A percentile compares a stretch with the other conserved stretches of the same genome.
Evolutionary conservation across 2,113 vertebrate genomes (phyloP).

Genomic region (Melanostigma gelatinosum): DNA sequence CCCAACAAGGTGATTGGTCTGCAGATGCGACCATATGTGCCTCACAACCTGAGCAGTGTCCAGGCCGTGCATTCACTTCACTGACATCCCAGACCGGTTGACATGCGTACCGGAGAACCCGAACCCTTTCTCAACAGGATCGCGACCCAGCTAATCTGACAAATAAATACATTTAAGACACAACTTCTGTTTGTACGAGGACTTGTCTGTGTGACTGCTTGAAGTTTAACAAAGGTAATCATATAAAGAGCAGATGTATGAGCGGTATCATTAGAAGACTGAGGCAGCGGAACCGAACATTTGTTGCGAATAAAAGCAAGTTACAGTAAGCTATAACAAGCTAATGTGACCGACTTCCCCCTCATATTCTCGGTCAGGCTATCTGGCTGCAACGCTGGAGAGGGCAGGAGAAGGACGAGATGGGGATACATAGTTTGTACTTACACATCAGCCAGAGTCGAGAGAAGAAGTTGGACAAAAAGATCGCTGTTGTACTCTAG

Average conservation of each 20-base stretch:
- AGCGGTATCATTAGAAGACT: not conserved
- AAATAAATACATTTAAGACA: not conserved
- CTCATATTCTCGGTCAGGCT: not conserved
- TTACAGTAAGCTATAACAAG: conserved; percentile 28
- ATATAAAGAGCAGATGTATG: not conserved
- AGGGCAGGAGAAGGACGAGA: not conserved
- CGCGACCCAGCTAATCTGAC: not conserved
- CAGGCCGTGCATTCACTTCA: conserved; percentile 18
- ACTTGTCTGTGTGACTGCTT: not conserved
- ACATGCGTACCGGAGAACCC: conserved; percentile 52
- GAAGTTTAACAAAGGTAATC: not conserved
- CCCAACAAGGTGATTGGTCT: not conserved
- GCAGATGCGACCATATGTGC: not conserved
- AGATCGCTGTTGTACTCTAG: conserved; percentile 25
- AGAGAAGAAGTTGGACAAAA: conserved; percentile 48
- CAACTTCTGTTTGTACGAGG: not conserved
- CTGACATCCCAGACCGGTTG: conserved; percentile 22
- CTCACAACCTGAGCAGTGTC: not conserved
- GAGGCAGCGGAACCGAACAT: not conserved
- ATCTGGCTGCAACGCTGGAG: not conserved
- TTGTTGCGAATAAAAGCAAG: not conserved
- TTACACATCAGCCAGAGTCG: conserved; percentile 77
- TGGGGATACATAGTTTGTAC: conserved; percentile 52
- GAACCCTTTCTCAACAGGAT: conserved; percentile 26
- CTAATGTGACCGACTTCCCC: conserved; percentile 9